Conservation (phyloP, 2,797 vertebrate genomes). For the Champsocephalus gunnari region DNA sequence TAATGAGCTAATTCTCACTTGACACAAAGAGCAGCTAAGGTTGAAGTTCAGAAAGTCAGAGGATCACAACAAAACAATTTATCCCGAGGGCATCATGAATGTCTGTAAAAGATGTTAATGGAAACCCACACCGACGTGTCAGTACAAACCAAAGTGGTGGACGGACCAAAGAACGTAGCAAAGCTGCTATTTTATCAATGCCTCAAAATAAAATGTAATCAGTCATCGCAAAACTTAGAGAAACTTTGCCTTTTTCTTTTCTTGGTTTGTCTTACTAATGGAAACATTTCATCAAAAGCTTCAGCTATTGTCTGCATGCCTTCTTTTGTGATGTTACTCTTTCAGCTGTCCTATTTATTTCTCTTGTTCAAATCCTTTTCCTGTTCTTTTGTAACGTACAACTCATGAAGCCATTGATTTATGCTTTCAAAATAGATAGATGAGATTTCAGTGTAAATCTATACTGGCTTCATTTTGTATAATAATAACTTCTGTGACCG, state of each 20-base stretch:
- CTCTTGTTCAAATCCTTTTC: conserved; percentile 29
- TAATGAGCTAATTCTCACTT: not conserved
- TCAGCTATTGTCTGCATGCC: conserved; percentile 57
- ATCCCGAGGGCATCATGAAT: not conserved
- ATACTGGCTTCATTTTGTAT: conserved; percentile 22
- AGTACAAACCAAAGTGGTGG: not conserved
- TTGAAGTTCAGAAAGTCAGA: not conserved
- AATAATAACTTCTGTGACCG: conserved; percentile 32
- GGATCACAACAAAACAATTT: not conserved
- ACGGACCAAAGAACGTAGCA: not conserved
- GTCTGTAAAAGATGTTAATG: not conserved
- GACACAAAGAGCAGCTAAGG: not conserved
- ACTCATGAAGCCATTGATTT: conserved; percentile 39
- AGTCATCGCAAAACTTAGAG: not conserved
- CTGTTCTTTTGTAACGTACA: conserved; percentile 32
- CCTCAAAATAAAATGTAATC: not conserved
- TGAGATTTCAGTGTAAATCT: conserved; percentile 32
- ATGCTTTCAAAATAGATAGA: conserved; percentile 39
- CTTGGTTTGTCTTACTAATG: conserved; percentile 42
- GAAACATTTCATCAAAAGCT: conserved; percentile 32
- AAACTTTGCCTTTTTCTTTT: conserved; percentile 68
- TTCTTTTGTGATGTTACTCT: conserved; percentile 24
- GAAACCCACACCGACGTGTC: not conserved
- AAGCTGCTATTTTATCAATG: not conserved
- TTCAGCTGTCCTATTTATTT: conserved; percentile 36